A percentile compares a stretch with the other conserved stretches of the same genome.
Evolutionary conservation across 2,888 invertebrate genomes (phyloP).

Genomic region (Drosophila falleni): DNA sequence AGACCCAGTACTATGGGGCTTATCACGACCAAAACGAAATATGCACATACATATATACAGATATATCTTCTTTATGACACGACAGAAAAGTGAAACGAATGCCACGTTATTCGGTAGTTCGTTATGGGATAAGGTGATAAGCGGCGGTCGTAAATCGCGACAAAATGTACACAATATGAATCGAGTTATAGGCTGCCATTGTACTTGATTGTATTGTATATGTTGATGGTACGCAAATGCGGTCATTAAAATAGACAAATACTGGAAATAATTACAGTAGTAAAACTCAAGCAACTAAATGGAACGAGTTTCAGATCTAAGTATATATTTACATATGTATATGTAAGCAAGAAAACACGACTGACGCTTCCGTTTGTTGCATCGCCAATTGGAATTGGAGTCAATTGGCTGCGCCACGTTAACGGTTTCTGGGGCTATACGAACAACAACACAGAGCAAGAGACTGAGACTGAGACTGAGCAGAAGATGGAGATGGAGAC

Average conservation of each 20-base stretch:
- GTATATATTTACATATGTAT: not conserved
- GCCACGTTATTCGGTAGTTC: slow-evolving; percentile 14
- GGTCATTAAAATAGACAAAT: slow-evolving; percentile 47
- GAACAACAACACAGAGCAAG: slow-evolving; percentile 13
- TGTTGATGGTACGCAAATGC: slow-evolving; percentile 15
- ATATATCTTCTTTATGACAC: slow-evolving; percentile 15
- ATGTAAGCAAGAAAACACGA: not conserved
- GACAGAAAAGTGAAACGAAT: slow-evolving; percentile 4
- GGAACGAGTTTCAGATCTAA: slow-evolving; percentile 22
- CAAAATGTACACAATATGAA: slow-evolving; percentile 5
- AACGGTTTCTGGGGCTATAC: slow-evolving; percentile 39
- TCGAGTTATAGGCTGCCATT: slow-evolving; percentile 6
- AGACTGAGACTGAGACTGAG: slow-evolving; percentile 1
- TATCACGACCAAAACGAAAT: slow-evolving; percentile 17
- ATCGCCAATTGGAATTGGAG: slow-evolving; percentile 39
- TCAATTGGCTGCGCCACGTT: slow-evolving; percentile 57
- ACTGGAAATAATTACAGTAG: slow-evolving; percentile 36
- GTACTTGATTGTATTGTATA: slow-evolving; percentile 10
- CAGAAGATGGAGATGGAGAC: not conserved
- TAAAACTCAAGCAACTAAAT: slow-evolving; percentile 38
- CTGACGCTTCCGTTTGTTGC: slow-evolving; percentile 34
- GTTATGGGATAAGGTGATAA: slow-evolving; percentile 19
- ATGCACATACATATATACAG: not conserved
- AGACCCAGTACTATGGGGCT: slow-evolving; percentile 2
- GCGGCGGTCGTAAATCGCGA: slow-evolving; percentile 12